Conservation (phyloP, 2,113 vertebrate genomes). For the Notothenia rossii region DNA sequence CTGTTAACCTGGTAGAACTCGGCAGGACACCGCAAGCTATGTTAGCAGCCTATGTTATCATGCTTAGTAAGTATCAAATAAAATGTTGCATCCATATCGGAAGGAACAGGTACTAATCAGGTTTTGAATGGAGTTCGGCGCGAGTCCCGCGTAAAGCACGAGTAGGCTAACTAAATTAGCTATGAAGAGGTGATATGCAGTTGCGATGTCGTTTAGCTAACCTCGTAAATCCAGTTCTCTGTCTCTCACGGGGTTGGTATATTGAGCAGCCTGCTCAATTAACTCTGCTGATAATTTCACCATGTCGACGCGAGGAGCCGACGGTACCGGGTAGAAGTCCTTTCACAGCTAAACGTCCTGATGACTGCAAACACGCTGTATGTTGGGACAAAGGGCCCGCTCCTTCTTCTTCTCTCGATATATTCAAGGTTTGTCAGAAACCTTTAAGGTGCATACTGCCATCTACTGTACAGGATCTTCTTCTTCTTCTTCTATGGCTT, state of each 20-base stretch:
- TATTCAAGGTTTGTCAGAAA: no score
- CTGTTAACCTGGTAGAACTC: no score
- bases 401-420: no score
- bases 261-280: conserved; percentile 96
- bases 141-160: conserved; percentile 12
- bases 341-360: no score
- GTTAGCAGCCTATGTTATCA: no score
- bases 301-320: conserved; percentile 76
- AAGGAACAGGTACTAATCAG: fast-evolving
- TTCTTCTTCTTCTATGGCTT: no score
- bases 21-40: no score
- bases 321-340: neutral
- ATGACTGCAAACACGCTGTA: neutral
- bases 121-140: neutral
- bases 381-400: neutral
- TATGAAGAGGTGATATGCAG: no score
- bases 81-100: no score
- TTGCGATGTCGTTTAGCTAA: conserved; percentile 54
- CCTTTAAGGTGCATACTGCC: no score
- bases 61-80: no score
- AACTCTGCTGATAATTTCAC: conserved; percentile 95
- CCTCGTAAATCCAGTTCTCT: conserved; percentile 93
- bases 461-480: no score
- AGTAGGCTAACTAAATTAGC: neutral
- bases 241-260: conserved; percentile 94